These are phyloP conservation scores for Speoplatyrhinus poulsoni DNA, from an alignment of 2,113 vertebrate species.

Conservation along the genomic window DNA sequence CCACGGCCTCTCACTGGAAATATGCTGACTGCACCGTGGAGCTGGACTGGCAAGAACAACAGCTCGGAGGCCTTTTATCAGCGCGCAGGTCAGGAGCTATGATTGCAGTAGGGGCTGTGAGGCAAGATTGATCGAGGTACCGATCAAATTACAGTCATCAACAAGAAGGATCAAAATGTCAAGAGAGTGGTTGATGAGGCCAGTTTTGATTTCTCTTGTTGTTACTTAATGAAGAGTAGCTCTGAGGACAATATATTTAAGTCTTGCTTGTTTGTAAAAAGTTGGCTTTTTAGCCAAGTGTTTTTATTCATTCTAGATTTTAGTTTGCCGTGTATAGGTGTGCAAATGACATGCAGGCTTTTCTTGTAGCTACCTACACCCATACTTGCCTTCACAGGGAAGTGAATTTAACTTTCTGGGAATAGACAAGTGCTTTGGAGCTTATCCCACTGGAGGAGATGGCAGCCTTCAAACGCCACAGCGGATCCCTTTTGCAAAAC, in stretches of 20 bases:
- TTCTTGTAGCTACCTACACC: not conserved
- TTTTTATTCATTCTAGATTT: not conserved
- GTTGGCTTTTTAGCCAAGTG: not conserved
- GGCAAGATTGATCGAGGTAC: slow-evolving; percentile 6
- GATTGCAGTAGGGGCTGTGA: not conserved
- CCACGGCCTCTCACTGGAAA: slow-evolving; percentile 31
- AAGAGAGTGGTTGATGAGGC: slow-evolving; percentile 1
- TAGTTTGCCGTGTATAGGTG: not conserved
- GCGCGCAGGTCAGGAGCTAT: slow-evolving; percentile 11
- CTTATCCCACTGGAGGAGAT: slow-evolving; percentile 11
- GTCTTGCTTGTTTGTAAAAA: not conserved
- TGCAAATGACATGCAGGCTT: not conserved
- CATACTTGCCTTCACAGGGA: not conserved
- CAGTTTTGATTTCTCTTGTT: not conserved
- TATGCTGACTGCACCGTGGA: slow-evolving; percentile 34
- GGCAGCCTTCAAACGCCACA: not conserved
- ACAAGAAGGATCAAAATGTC: slow-evolving; percentile 13
- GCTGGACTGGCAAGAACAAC: slow-evolving; percentile 23
- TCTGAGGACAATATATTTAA: not conserved
- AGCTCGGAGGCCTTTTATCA: slow-evolving; percentile 21
- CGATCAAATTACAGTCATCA: slow-evolving; percentile 19
- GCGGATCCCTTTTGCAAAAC: not conserved
- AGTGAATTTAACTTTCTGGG: slow-evolving; percentile 2
- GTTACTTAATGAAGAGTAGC: not conserved
- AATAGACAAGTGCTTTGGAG: not conserved